These are phyloP conservation scores for Anagyrus pseudococci DNA, from an alignment of 2,888 invertebrate species.

Conservation along the genomic window DNA sequence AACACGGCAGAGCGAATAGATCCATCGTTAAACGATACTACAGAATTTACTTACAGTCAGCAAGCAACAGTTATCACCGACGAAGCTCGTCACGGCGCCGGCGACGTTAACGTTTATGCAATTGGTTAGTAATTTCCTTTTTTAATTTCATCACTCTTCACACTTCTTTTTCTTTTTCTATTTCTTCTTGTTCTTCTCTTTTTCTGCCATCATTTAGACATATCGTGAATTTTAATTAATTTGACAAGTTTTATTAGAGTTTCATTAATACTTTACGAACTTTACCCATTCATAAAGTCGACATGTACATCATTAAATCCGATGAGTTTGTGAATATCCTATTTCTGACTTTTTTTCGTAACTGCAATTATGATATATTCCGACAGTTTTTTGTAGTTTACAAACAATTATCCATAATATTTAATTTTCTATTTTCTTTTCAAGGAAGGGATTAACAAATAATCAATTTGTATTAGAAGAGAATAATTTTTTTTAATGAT, in stretches of 20 bases:
- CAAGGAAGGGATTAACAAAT: conserved; percentile 2
- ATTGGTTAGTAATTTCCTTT: conserved; percentile 64
- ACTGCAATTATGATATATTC: too few species aligned
- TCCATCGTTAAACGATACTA: conserved; percentile 67
- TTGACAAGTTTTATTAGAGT: not conserved
- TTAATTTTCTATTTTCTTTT: too few species aligned
- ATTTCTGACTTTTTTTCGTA: too few species aligned
- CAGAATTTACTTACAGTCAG: conserved; percentile 73
- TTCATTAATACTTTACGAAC: not conserved
- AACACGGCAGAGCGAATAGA: conserved; percentile 65
- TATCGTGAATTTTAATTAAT: not conserved
- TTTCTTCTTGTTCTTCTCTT: not conserved
- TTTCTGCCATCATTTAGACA: not conserved
- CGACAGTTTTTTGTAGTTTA: too few species aligned
- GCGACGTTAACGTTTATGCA: conserved; percentile 86
- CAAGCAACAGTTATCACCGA: conserved; percentile 74
- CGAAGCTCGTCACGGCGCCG: conserved; percentile 83
- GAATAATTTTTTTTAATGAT: conserved; percentile 29
- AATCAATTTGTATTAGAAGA: conserved; percentile 11
- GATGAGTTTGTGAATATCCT: too few species aligned
- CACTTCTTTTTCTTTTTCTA: not conserved
- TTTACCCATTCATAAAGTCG: not conserved
- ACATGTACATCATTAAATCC: too few species aligned
- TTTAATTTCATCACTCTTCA: not conserved
- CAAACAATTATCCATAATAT: too few species aligned